Conservation (phyloP, 1,140 invertebrate species). For the Paraescarpia echinospica region DNA sequence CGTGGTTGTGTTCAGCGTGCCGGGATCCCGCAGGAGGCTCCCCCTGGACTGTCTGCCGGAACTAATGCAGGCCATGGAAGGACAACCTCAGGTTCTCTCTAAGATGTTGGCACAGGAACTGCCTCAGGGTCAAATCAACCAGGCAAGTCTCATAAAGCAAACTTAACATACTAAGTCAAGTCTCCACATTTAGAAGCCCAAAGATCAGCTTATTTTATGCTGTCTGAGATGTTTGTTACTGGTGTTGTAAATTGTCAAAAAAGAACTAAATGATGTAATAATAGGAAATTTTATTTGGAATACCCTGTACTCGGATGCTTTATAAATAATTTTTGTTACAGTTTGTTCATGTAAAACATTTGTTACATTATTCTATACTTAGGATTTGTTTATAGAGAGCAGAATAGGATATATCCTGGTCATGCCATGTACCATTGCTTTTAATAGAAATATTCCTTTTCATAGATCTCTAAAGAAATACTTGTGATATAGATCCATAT, state of each 20-base stretch:
- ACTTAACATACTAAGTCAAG: neutral
- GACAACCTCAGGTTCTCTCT: conserved; percentile 58
- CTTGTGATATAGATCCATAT: too few relatives aligned
- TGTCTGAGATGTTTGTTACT: neutral
- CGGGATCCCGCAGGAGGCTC: conserved; percentile 39
- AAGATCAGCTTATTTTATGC: neutral
- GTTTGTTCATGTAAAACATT: neutral
- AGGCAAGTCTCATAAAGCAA: neutral
- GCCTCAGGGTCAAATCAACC: conserved; percentile 56
- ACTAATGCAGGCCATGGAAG: conserved; percentile 57
- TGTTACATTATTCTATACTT: neutral
- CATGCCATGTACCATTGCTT: too few relatives aligned
- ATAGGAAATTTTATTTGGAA: too few relatives aligned
- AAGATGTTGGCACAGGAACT: conserved; percentile 59
- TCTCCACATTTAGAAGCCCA: neutral
- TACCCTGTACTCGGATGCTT: too few relatives aligned
- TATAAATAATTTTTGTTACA: neutral
- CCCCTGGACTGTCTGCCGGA: conserved; percentile 60
- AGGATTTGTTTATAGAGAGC: neutral
- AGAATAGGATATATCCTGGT: too few relatives aligned
- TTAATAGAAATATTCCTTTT: too few relatives aligned
- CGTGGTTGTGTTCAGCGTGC: neutral
- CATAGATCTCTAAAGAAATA: too few relatives aligned
- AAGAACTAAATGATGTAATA: too few relatives aligned
- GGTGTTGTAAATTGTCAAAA: neutral